phyloP scores from a whole-genome alignment of 2,888 invertebrate genomes.

The Pachydiplax longipennis region DNA sequence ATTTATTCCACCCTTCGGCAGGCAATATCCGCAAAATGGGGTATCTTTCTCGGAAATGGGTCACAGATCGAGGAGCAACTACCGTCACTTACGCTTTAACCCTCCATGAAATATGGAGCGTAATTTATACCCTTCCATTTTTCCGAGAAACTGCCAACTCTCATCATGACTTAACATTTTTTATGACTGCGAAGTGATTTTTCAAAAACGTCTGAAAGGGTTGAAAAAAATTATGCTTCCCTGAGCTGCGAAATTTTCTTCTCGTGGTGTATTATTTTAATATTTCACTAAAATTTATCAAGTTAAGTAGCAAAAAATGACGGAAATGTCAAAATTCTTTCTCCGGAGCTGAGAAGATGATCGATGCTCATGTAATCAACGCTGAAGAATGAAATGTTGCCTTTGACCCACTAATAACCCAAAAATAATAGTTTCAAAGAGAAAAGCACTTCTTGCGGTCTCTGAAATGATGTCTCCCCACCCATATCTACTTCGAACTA shows the following conservation, averaged over 20 bases:
- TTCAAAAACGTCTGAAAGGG: background rate
- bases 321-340: no score
- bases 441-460: no score
- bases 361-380: no score
- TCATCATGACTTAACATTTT: background rate
- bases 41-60: slow-evolving; percentile 4
- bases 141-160: background rate
- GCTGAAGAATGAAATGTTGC: no score
- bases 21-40: background rate
- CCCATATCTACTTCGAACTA: no score
- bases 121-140: background rate
- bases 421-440: no score
- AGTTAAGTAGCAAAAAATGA: no score
- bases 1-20: slow-evolving; percentile 1
- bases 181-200: background rate
- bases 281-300: no score
- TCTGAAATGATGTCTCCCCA: no score
- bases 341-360: no score
- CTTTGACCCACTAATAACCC: no score
- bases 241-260: background rate
- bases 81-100: slow-evolving; percentile 10
- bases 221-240: background rate
- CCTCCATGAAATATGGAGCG: slow-evolving; percentile 6
- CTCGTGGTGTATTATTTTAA: no score
- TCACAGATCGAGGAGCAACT: background rate